phyloP scores from a whole-genome alignment of 2,113 vertebrate genomes.

The Mus spicilegus region DNA sequence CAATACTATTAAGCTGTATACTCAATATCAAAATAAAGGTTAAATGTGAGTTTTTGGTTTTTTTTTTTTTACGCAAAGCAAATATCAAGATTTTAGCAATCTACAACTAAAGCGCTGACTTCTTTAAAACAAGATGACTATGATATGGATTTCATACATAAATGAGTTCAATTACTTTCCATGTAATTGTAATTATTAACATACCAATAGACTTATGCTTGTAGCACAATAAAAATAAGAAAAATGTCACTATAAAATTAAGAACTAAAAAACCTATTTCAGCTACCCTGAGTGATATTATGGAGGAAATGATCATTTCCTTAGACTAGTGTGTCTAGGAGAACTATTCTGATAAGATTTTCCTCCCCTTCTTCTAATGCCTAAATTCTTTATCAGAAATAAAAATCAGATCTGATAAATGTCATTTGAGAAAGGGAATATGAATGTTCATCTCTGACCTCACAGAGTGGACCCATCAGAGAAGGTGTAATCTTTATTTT shows the following conservation, averaged over 20 bases:
- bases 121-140: neutral
- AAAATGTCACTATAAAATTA: neutral
- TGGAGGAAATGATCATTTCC: neutral
- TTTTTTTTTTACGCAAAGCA: neutral
- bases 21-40: neutral
- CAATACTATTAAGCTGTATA: fast-evolving
- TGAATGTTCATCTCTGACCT: neutral
- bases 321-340: neutral
- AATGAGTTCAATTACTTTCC: neutral
- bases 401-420: neutral
- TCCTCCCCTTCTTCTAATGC: neutral
- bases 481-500: neutral
- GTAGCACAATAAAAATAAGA: neutral
- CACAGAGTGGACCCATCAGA: neutral
- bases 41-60: neutral
- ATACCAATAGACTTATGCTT: neutral
- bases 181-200: neutral
- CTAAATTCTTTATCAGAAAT: neutral
- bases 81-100: neutral
- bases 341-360: neutral
- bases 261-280: neutral
- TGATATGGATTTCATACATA: neutral
- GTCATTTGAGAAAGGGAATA: neutral
- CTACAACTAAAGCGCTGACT: neutral
- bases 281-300: neutral